A percentile compares a stretch with the other conserved stretches of the same genome.
These are phyloP conservation scores for Pantelozetes paolii DNA, from an alignment of 2,888 invertebrate species.

Conservation along the genomic window DNA sequence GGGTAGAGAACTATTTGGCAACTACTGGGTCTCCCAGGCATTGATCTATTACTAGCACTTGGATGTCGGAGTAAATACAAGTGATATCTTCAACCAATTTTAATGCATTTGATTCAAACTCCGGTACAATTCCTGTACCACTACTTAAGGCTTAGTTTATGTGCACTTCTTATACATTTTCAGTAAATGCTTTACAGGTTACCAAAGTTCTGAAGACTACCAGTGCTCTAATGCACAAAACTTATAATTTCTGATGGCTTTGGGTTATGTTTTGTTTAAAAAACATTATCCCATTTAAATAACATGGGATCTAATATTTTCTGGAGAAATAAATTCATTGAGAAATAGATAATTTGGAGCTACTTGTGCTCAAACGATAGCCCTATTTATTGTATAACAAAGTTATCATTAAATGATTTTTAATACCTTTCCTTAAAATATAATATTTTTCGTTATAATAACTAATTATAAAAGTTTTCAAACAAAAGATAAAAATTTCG, in stretches of 20 bases:
- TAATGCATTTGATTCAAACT: background rate
- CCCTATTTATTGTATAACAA: too few species aligned
- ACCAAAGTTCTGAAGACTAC: background rate
- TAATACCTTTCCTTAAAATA: too few species aligned
- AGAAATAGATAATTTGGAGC: too few species aligned
- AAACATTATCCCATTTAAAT: background rate
- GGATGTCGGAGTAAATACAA: background rate
- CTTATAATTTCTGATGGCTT: background rate
- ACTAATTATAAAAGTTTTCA: too few species aligned
- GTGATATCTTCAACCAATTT: background rate
- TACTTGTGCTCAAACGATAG: too few species aligned
- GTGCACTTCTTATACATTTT: background rate
- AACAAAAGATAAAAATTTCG: too few species aligned
- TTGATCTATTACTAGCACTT: background rate
- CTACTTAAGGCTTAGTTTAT: background rate
- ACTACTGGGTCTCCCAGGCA: background rate
- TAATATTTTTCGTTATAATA: too few species aligned
- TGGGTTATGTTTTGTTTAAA: background rate
- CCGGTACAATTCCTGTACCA: background rate
- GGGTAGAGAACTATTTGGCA: background rate
- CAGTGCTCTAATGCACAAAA: background rate
- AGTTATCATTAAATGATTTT: too few species aligned
- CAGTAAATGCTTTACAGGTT: background rate
- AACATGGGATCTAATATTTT: background rate
- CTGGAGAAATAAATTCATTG: too few species aligned